phyloP scores from a whole-genome alignment of 2,888 invertebrate genomes.

The Nomada fucata region DNA sequence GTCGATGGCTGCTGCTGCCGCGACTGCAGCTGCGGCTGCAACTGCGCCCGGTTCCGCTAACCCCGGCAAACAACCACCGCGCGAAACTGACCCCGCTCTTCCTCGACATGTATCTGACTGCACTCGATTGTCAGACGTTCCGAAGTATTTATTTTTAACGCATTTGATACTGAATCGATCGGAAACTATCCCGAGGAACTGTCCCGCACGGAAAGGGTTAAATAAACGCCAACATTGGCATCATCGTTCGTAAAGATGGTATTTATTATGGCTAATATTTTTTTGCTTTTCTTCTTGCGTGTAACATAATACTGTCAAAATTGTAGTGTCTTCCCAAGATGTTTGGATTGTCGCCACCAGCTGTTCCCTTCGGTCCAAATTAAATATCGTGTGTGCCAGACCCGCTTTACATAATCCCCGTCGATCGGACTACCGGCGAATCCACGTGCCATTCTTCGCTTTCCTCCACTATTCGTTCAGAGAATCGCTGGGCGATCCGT shows the following conservation, averaged over 20 bases:
- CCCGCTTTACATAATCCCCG: constrained; percentile 20
- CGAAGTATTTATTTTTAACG: neutral
- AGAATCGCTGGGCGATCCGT: neutral
- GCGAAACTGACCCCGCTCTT: neutral
- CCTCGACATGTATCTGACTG: neutral
- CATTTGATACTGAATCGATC: no score
- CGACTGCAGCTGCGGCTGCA: constrained; percentile 51
- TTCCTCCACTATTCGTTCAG: neutral
- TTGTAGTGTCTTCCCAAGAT: neutral
- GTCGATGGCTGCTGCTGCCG: constrained; percentile 60
- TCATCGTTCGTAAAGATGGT: no score
- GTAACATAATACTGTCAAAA: no score
- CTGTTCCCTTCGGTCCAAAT: neutral
- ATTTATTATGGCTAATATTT: no score
- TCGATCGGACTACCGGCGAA: neutral
- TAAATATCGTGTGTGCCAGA: neutral
- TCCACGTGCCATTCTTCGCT: constrained; percentile 6
- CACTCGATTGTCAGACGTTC: neutral
- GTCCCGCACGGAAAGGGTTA: no score
- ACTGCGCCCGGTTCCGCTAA: constrained; percentile 40
- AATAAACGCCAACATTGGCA: no score
- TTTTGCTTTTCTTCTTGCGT: no score
- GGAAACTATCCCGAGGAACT: no score
- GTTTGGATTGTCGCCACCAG: neutral
- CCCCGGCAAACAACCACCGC: constrained; percentile 4